A percentile compares a stretch with the other conserved stretches of the same genome.
Conservation (phyloP, 2,113 vertebrate species). For the Brachypteracias leptosomus region DNA sequence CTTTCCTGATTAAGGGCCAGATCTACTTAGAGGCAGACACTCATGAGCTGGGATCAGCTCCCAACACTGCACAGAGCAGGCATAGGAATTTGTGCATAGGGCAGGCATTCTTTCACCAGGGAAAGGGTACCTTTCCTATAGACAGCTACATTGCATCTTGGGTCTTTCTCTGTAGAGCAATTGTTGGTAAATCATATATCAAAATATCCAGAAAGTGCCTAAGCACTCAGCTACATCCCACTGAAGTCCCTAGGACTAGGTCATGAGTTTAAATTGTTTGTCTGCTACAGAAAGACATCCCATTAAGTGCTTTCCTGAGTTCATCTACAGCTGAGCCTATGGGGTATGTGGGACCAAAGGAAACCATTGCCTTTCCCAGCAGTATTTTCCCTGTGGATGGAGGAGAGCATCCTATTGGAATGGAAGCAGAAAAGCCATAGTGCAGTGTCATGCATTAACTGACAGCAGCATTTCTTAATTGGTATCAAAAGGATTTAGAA, state of each 20-base stretch:
- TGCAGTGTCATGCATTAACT: neutral
- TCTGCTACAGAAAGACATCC: neutral
- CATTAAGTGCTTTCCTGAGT: neutral
- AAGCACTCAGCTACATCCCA: neutral
- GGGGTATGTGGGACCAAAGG: neutral
- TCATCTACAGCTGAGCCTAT: neutral
- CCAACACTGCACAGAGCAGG: neutral
- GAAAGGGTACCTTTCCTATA: neutral
- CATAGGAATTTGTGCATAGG: neutral
- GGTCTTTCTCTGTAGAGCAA: neutral
- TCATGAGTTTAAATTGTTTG: neutral
- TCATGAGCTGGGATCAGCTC: neutral
- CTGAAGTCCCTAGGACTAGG: neutral
- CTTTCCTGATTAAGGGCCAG: neutral
- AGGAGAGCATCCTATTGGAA: neutral
- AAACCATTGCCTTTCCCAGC: neutral
- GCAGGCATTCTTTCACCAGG: neutral
- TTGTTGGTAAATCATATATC: neutral
- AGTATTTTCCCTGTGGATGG: neutral
- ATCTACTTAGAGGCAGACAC: neutral
- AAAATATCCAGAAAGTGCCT: neutral
- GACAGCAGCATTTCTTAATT: neutral
- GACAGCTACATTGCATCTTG: rapidly evolving
- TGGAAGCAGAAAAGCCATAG: neutral
- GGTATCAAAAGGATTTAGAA: neutral